phyloP scores from a whole-genome alignment of 1,140 invertebrate genomes.

The Drosophila orosa region DNA sequence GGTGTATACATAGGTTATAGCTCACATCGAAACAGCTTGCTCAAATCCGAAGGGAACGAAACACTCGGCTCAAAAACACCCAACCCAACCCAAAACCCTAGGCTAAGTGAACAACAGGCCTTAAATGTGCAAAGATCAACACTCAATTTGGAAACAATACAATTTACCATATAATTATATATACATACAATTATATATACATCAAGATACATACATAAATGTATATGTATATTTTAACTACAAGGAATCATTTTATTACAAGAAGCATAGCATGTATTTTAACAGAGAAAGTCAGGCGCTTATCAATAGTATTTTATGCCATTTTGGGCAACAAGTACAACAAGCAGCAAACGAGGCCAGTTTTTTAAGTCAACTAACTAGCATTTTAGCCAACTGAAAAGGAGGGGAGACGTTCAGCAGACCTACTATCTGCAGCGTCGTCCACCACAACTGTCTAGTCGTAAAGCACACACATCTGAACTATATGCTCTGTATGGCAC shows the following conservation, averaged over 20 bases:
- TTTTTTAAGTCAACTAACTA: constrained; percentile 61
- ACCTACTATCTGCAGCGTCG: neutral
- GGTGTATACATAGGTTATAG: constrained; percentile 45
- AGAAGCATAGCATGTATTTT: constrained; percentile 62
- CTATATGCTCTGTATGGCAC: constrained; percentile 32
- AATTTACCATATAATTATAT: constrained; percentile 44
- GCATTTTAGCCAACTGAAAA: constrained; percentile 26
- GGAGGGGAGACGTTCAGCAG: constrained; percentile 2
- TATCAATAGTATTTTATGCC: constrained; percentile 70
- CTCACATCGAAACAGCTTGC: constrained; percentile 56
- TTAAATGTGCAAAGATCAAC: constrained; percentile 81
- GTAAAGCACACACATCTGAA: constrained; percentile 38
- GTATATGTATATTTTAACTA: constrained; percentile 64
- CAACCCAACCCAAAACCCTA: constrained; percentile 39
- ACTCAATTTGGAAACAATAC: constrained; percentile 66
- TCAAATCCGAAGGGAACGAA: constrained; percentile 44
- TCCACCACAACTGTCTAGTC: constrained; percentile 54
- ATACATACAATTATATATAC: constrained; percentile 16
- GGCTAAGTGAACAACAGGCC: constrained; percentile 71
- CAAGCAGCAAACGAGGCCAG: constrained; percentile 38
- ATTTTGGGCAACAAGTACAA: constrained; percentile 63
- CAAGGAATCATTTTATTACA: constrained; percentile 59
- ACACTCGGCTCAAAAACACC: constrained; percentile 37
- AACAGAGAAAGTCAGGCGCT: constrained; percentile 50
- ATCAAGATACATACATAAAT: constrained; percentile 27